Conservation (phyloP, 2,888 invertebrate genomes). For the Baccha elongata region DNA sequence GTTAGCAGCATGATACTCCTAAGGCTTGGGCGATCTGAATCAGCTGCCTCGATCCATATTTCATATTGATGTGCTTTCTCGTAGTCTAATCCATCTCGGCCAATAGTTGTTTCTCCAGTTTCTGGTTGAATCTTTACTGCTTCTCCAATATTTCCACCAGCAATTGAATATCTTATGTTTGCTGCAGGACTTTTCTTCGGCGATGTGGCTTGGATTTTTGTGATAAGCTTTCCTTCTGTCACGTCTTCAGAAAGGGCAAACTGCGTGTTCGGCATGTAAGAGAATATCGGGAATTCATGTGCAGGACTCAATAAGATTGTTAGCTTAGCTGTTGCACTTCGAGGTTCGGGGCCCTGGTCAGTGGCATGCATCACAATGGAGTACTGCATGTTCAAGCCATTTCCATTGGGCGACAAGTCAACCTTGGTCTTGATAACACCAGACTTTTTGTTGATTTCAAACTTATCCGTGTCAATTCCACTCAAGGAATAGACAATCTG, state of each 20-base stretch:
- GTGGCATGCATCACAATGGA: constrained; percentile 90
- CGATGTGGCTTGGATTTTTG: constrained; percentile 89
- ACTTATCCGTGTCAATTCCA: constrained; percentile 90
- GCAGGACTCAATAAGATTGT: constrained; percentile 90
- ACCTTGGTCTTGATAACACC: constrained; percentile 93
- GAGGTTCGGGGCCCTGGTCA: constrained; percentile 89
- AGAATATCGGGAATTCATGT: constrained; percentile 91
- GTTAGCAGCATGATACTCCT: constrained; percentile 90
- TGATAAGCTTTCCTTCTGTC: constrained; percentile 89
- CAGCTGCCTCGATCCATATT: constrained; percentile 95
- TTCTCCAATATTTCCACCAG: constrained; percentile 96
- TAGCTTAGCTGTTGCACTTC: constrained; percentile 89
- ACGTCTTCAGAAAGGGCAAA: constrained; percentile 92
- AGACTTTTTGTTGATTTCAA: constrained; percentile 90
- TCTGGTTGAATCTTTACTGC: constrained; percentile 91
- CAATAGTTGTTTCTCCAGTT: constrained; percentile 91
- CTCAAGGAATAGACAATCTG: constrained; percentile 90
- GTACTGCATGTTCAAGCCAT: constrained; percentile 85
- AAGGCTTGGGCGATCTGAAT: constrained; percentile 91
- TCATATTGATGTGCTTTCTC: constrained; percentile 92
- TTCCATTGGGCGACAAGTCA: constrained; percentile 85
- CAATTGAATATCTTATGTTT: constrained; percentile 90
- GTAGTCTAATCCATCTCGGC: constrained; percentile 91
- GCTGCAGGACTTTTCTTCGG: constrained; percentile 90
- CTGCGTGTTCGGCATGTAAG: constrained; percentile 86